phyloP scores from a whole-genome alignment of 2,797 vertebrate species.

The Urosaurus nigricauda region DNA sequence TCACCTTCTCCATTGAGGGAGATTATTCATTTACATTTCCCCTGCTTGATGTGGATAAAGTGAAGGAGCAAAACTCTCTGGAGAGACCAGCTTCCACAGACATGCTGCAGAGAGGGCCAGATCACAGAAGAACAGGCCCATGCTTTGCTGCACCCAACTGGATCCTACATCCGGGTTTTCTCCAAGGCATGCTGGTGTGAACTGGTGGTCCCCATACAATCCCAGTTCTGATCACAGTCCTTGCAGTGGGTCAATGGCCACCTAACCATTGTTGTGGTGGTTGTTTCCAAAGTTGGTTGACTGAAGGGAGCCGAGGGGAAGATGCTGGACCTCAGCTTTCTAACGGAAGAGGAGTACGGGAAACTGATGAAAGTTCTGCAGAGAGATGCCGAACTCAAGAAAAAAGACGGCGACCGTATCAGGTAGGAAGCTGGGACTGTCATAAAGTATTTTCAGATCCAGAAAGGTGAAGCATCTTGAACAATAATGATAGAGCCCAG shows the following conservation, averaged over 20 bases:
- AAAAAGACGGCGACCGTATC: conserved; percentile 77
- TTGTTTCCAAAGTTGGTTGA: conserved; percentile 21
- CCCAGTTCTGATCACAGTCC: background rate
- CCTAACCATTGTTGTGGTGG: background rate
- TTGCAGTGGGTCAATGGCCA: conserved; percentile 23
- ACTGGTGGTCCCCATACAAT: fast-evolving
- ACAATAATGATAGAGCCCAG: no score
- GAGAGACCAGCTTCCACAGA: conserved; percentile 40
- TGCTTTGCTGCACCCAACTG: conserved; percentile 31
- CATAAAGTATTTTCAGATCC: background rate
- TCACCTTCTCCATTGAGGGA: background rate
- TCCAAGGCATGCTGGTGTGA: conserved; percentile 45
- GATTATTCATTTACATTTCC: conserved; percentile 22
- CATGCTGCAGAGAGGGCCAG: background rate
- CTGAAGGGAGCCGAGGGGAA: conserved; percentile 51
- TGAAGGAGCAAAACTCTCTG: conserved; percentile 43
- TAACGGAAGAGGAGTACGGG: conserved; percentile 78
- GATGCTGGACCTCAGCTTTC: conserved; percentile 79
- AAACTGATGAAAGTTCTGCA: conserved; percentile 78
- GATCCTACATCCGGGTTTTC: conserved; percentile 28
- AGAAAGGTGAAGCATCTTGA: no score
- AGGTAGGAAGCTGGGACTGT: conserved; percentile 66
- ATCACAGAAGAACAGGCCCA: conserved; percentile 20
- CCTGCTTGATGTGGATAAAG: conserved; percentile 36
- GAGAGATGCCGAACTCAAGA: conserved; percentile 80